Base-by-base conservation (phyloP, 2,797 vertebrate species). In the Lerista edwardsae region DNA sequence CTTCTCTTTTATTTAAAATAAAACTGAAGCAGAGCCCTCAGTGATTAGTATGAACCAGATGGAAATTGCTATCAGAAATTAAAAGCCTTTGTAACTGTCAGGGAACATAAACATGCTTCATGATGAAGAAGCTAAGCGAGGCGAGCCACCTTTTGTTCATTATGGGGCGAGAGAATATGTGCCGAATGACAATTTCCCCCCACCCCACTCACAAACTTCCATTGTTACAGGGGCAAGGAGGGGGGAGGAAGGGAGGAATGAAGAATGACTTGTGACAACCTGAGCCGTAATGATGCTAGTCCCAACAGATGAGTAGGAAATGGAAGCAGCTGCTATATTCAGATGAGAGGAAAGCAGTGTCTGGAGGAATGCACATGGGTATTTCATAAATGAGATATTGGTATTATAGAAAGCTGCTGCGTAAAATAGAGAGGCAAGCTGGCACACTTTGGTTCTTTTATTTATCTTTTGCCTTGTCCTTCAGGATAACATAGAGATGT, bases 11-110 rank as follows among this genome's bases (percentile, higher is more conserved):
- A 83, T 91, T 86, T 77, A 86, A 89, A 83, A 64, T 65, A 44
- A 84, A 91, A 91, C 77, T 78, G 31, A 93, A 87, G 47, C 3
- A 76, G 57, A 59, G 29, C 79, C 84, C 77, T 91, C 87, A 80
- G 83, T 83, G 68, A 92, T 86, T 87, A 85, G 36, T 84, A 88
- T 69, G n/a, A 93, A 86, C 14, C 73, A 89, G 75, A 87, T 23
- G 75, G 73, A 92, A 92, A 89, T 36, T 90, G 19, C 77, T 91
- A 67, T 88, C 82, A 84, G 86, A 91, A 89, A 90, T 92, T 86
- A 93, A 72, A 91, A 91, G 39, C 69, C 88, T 93, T 91, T 89
- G 59, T 84, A 90, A 51, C 83, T 91, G 29, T 89, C 88, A 76
- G 31, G 88, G 29, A 86, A 41, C 87, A 92, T 88, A 91, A 92